These are phyloP conservation scores for Morone saxatilis DNA, from an alignment of 2,113 vertebrate genomes.

Conservation along the genomic window DNA sequence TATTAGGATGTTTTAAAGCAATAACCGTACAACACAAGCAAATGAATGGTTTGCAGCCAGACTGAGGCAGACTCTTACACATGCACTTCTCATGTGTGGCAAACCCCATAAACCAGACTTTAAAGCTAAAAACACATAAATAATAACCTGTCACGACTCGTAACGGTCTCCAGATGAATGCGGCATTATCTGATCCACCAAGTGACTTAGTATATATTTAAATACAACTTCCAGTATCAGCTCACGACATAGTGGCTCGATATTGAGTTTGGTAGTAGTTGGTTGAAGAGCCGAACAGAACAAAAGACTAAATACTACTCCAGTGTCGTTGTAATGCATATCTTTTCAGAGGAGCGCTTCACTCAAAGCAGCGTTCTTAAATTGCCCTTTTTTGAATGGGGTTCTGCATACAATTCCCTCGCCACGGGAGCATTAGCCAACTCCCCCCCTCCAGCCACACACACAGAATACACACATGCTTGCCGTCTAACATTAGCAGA, in stretches of 20 bases:
- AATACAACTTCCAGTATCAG: neutral
- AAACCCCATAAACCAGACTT: neutral
- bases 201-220: too few species aligned
- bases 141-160: too few species aligned
- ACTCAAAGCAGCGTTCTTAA: neutral
- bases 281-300: neutral
- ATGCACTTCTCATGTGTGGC: neutral
- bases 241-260: neutral
- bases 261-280: neutral
- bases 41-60: neutral
- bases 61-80: neutral
- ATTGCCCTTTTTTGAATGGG: neutral
- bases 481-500: slow-evolving; percentile 12
- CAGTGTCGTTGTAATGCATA: neutral
- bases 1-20: neutral
- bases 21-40: neutral
- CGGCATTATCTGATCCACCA: neutral
- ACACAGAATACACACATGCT: slow-evolving; percentile 27
- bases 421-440: neutral
- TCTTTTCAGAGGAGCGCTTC: too few species aligned
- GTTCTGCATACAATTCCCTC: neutral
- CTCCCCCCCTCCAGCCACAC: neutral
- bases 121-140: too few species aligned
- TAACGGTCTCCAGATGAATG: neutral
- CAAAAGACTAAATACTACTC: neutral